These are phyloP conservation scores for Tipula lateralis DNA, from an alignment of 2,888 invertebrate genomes.

Conservation along the genomic window DNA sequence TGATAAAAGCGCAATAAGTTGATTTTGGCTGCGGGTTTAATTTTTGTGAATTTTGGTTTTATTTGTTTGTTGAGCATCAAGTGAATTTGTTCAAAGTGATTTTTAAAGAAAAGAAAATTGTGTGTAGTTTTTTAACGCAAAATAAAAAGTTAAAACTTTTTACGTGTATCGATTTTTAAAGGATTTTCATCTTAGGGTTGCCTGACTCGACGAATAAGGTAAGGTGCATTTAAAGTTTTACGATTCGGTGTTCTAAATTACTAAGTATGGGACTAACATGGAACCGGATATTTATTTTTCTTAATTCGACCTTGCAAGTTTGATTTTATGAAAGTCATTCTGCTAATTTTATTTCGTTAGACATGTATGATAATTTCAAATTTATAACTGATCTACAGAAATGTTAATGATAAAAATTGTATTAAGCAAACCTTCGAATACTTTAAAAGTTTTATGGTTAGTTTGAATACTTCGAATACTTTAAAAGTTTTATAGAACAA, in stretches of 20 bases:
- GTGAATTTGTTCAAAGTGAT: neutral
- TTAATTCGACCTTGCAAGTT: neutral
- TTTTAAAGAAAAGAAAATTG: neutral
- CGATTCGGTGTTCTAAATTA: neutral
- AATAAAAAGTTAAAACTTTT: neutral
- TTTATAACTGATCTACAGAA: neutral
- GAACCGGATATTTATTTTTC: neutral
- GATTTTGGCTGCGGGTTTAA: neutral
- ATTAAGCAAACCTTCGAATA: no score
- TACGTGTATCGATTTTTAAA: constrained; percentile 2
- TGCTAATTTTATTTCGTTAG: neutral
- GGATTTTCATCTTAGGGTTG: neutral
- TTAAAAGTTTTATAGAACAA: no score
- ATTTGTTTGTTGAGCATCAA: neutral
- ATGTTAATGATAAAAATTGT: no score
- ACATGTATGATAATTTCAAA: neutral
- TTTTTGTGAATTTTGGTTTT: neutral
- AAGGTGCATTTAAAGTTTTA: neutral
- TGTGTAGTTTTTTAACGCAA: neutral
- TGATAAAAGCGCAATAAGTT: neutral
- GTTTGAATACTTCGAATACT: no score
- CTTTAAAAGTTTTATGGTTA: no score
- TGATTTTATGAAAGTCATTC: neutral
- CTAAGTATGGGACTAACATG: no score
- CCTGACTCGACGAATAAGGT: neutral